These are phyloP conservation scores for Apis laboriosa DNA, from an alignment of 1,140 invertebrate genomes.

Conservation along the genomic window DNA sequence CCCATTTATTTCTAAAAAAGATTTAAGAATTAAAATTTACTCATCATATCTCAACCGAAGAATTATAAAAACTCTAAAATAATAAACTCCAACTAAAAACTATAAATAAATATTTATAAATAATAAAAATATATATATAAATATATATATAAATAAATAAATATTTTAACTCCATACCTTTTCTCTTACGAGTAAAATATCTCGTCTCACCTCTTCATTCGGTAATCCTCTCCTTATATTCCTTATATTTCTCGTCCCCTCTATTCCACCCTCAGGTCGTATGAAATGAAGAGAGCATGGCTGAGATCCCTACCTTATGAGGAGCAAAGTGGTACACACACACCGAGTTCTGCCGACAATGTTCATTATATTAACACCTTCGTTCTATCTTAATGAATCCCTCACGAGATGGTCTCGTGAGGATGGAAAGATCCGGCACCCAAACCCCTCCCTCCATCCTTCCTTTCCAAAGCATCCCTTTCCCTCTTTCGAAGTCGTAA, in stretches of 20 bases:
- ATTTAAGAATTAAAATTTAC: too few relatives aligned
- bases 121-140: too few relatives aligned
- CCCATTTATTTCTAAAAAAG: too few relatives aligned
- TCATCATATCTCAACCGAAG: too few relatives aligned
- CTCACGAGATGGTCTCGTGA: conserved; percentile 55
- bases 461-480: conserved; percentile 2
- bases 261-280: background rate
- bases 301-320: conserved; percentile 59
- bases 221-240: conserved; percentile 30
- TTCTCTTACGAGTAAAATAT: conserved; percentile 48
- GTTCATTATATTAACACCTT: conserved; percentile 77
- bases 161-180: conserved; percentile 73
- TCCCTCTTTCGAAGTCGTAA: conserved; percentile 61
- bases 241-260: conserved; percentile 26
- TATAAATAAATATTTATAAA: background rate
- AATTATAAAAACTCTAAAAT: too few relatives aligned
- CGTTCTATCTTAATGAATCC: conserved; percentile 77
- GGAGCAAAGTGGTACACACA: conserved; percentile 62
- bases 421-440: conserved; percentile 39
- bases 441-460: background rate
- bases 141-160: conserved; percentile 4
- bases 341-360: conserved; percentile 66
- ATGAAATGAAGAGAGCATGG: too few relatives aligned
- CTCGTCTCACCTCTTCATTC: conserved; percentile 18
- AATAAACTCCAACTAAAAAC: too few relatives aligned